Percentiles rank a stretch among this genome's conserved stretches.
Conservation (phyloP, 2,888 invertebrate genomes). For the Megalurothrips usitatus region DNA sequence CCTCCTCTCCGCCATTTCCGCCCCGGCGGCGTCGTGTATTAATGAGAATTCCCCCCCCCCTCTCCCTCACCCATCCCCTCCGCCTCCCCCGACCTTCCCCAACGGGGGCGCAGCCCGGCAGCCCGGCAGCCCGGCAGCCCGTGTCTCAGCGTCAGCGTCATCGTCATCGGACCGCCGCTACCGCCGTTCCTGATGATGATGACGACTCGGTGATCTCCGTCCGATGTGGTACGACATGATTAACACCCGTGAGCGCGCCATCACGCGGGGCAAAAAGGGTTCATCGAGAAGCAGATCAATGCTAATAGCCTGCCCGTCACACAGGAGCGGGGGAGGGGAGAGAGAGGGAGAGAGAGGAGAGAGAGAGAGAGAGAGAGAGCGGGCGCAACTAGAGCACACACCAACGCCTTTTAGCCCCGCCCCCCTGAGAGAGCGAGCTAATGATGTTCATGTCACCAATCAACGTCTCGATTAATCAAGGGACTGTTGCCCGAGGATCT, state of each 20-base stretch:
- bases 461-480: neutral
- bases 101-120: neutral
- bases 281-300: neutral
- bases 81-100: neutral
- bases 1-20: neutral
- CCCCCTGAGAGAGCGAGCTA: neutral
- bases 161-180: neutral
- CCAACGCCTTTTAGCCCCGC: neutral
- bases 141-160: no score
- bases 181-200: no score
- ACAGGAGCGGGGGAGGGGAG: neutral
- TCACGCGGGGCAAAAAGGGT: neutral
- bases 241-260: neutral
- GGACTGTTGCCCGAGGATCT: neutral
- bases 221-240: neutral
- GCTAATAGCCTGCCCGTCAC: neutral
- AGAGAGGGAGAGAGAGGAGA: neutral
- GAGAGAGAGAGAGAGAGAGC: no score
- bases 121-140: no score
- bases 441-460: slow-evolving; percentile 6
- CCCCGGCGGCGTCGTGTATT: neutral
- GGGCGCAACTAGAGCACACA: no score
- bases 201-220: neutral
- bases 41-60: neutral
- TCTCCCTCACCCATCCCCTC: no score